phyloP scores from a whole-genome alignment of 2,797 vertebrate genomes.

The Squalus acanthias region DNA sequence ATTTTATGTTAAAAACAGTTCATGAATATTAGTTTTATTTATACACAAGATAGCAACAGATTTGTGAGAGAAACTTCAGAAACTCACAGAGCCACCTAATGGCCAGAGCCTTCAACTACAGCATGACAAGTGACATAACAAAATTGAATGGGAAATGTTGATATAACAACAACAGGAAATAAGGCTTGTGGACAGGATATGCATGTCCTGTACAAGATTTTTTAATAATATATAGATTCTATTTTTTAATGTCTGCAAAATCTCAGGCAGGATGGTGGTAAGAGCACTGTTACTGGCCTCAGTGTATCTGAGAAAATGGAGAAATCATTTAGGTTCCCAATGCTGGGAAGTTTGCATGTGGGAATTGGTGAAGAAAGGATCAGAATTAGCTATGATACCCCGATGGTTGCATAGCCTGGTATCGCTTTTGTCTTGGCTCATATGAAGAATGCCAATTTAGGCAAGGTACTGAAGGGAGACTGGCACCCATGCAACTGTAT shows the following conservation, averaged over 20 bases:
- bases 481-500: neutral
- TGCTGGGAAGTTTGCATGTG: neutral
- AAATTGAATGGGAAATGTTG: neutral
- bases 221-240: neutral
- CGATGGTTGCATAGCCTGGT: neutral
- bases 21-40: neutral
- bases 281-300: neutral
- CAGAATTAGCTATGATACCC: neutral
- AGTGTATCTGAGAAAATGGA: too few relatives aligned
- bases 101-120: neutral
- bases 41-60: neutral
- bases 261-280: neutral
- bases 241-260: neutral
- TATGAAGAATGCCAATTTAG: neutral
- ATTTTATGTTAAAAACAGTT: neutral
- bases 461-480: neutral
- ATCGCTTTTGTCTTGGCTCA: neutral
- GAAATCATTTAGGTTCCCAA: neutral
- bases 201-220: neutral
- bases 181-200: neutral
- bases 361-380: neutral
- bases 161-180: neutral
- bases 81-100: neutral
- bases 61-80: neutral
- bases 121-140: neutral